Base-by-base conservation (phyloP, 2,797 vertebrate species). In the Chrosomus eos region DNA sequence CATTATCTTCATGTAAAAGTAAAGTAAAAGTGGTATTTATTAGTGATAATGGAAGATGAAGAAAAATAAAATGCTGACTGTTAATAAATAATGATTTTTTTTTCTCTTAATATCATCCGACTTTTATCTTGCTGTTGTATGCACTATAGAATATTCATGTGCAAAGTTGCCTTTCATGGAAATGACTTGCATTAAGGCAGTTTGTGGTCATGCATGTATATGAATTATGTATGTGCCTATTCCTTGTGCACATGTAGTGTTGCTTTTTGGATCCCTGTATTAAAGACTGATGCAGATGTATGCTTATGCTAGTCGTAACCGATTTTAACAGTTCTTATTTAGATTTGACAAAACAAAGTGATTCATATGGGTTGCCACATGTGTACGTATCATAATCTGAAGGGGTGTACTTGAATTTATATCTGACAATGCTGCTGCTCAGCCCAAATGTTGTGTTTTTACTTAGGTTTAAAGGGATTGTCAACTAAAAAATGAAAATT, bases 151-250 rank as follows among this genome's bases (percentile, higher is more conserved):
- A 82, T 74, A 51, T 75, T 26, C 9, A 74, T 36, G 19, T 64
- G 21, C 64, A 68, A 26, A 80, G 45, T 19, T 38, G 67, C 33
- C 40, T 74, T 73, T 82, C 5, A 21, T 75, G 53, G 10, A 74
- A 53, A 66, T 64, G 23, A 33, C 71, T 66, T 75, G 0, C 31
- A 38, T 82, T 48, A 72, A 21, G 71, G 72, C 26, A 75, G 58
- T 66, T 82, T 82, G 58, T 53, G 71, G 81, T 77, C 73, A 77
- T 76, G 62, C 11, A 18, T 76, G 40, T 64, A 14, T 48, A 53
- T 83, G 45, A 77, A 68, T 55, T 83, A 68, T 83, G 33, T 14
- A 83, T 83, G 62, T 58, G 14, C 45, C 45, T 16, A 3, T 77
- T 43, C 11, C 3, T 31, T 38, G 18, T 51, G 60, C 43, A 48